These are phyloP conservation scores for Pterocles burchelli DNA, from an alignment of 2,113 vertebrate species.

Conservation along the genomic window DNA sequence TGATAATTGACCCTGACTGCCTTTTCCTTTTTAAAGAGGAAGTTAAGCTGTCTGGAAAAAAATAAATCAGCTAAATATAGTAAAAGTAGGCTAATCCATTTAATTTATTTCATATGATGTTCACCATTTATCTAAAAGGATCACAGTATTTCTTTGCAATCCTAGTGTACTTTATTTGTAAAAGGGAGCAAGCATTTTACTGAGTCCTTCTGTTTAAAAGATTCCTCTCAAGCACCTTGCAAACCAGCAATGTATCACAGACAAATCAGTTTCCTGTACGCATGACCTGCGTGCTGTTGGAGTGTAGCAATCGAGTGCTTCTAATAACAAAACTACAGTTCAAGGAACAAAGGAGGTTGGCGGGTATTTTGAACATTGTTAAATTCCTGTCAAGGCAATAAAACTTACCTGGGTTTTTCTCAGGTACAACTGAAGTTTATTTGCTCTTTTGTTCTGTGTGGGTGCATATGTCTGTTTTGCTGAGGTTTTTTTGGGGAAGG, in stretches of 20 bases:
- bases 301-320: neutral
- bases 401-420: neutral
- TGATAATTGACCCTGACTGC: neutral
- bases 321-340: neutral
- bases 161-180: neutral
- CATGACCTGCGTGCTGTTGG: neutral
- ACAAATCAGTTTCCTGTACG: neutral
- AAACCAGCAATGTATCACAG: neutral
- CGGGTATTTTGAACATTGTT: neutral
- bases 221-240: neutral
- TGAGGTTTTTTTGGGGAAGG: neutral
- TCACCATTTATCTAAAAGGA: neutral
- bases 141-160: neutral
- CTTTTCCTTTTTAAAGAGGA: neutral
- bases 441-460: neutral
- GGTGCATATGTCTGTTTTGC: neutral
- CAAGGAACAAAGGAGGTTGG: neutral
- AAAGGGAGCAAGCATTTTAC: neutral
- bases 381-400: neutral
- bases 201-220: neutral
- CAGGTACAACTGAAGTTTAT: neutral
- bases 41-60: neutral
- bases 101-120: neutral
- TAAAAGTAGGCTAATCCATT: neutral
- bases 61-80: neutral